These are phyloP conservation scores for Acanthis flammea DNA, from an alignment of 2,797 vertebrate species.

Conservation along the genomic window DNA sequence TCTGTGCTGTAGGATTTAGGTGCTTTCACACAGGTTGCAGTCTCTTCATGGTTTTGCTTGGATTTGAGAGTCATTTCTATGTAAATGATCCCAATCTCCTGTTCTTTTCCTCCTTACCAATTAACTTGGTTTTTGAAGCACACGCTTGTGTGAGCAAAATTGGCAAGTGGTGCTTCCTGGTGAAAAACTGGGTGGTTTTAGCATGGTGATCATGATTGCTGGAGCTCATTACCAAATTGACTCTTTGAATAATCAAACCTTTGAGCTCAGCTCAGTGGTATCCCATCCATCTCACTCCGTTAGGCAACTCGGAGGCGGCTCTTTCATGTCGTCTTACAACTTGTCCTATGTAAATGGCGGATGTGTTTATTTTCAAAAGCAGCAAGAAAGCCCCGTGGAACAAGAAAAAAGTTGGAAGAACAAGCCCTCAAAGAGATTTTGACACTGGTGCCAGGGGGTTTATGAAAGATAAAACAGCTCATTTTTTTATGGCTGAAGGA, in stretches of 20 bases:
- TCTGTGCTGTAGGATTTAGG: constrained; percentile 4
- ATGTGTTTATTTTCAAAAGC: constrained; percentile 2
- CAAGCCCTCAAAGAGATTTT: background rate
- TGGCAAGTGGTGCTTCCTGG: background rate
- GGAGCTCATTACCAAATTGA: background rate
- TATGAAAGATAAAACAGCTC: background rate
- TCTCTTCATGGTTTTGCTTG: background rate
- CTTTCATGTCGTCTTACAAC: background rate
- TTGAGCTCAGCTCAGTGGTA: background rate
- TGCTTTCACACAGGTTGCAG: constrained; percentile 15
- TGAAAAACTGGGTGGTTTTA: background rate
- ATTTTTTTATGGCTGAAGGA: background rate
- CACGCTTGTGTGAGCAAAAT: background rate
- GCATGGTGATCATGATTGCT: background rate
- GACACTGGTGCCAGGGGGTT: background rate
- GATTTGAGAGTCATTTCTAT: constrained; percentile 44
- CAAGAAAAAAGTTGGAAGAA: background rate
- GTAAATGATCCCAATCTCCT: background rate
- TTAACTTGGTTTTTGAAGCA: constrained; percentile 27
- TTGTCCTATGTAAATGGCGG: background rate
- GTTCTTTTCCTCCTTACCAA: constrained; percentile 7
- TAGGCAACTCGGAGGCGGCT: background rate
- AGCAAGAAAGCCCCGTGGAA: background rate
- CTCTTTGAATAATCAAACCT: background rate
- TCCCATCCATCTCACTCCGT: background rate